These are phyloP conservation scores for Diarsia brunnea DNA, from an alignment of 2,888 invertebrate species.

Conservation along the genomic window DNA sequence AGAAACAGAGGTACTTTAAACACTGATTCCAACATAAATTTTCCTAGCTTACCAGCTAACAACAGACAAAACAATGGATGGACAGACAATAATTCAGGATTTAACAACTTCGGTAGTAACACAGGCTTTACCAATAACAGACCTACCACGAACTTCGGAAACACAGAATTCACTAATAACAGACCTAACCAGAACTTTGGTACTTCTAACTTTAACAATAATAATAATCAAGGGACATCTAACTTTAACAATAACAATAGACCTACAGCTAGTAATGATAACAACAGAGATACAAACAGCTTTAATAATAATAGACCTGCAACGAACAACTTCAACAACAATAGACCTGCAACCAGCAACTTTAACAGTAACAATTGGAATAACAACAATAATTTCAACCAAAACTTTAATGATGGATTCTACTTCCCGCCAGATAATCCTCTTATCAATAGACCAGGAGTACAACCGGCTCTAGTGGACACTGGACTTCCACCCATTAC, in stretches of 20 bases:
- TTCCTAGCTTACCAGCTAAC: background rate
- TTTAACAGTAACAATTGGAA: background rate
- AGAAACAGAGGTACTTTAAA: conserved; percentile 40
- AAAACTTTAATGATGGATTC: conserved; percentile 42
- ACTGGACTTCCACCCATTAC: conserved; percentile 81
- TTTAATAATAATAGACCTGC: background rate
- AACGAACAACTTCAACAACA: background rate
- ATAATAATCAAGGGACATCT: background rate
- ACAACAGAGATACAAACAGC: too few species aligned
- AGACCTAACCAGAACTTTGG: conserved; percentile 27
- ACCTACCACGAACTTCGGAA: conserved; percentile 28
- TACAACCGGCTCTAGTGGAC: conserved; percentile 77
- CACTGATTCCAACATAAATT: conserved; percentile 16
- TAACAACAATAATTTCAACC: conserved; percentile 22
- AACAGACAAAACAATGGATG: conserved; percentile 28
- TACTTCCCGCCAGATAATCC: conserved; percentile 65
- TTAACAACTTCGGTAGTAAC: conserved; percentile 17
- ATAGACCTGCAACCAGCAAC: background rate
- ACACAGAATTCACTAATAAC: background rate
- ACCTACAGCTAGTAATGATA: background rate
- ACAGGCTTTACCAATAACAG: background rate
- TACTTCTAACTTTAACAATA: conserved; percentile 1
- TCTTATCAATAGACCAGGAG: conserved; percentile 75
- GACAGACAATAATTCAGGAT: conserved; percentile 7
- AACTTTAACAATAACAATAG: background rate